These are phyloP conservation scores for Parascotia fuliginaria DNA, from an alignment of 2,888 invertebrate genomes.

Conservation along the genomic window DNA sequence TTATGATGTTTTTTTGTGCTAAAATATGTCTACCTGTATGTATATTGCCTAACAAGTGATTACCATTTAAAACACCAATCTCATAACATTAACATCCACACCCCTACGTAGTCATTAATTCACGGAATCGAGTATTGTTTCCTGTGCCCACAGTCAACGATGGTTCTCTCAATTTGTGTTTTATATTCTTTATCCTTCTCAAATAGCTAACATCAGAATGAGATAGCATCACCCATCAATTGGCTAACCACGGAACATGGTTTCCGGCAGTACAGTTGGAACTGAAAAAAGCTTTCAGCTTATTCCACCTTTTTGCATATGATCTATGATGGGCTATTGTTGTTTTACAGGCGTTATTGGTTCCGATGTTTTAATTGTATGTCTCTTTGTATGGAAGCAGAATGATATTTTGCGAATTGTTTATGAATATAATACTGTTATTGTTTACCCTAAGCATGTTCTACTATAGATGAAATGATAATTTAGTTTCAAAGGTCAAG, in stretches of 20 bases:
- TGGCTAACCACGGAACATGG: constrained; percentile 50
- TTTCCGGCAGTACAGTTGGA: constrained; percentile 73
- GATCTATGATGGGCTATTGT: constrained; percentile 35
- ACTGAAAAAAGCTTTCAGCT: constrained; percentile 73
- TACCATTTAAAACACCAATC: constrained; percentile 11
- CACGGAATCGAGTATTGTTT: constrained; percentile 83
- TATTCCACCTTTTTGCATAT: constrained; percentile 46
- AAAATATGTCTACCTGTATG: too few species aligned
- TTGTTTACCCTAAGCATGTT: too few species aligned
- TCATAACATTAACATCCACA: constrained; percentile 50
- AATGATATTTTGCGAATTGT: background rate
- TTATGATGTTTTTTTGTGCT: too few species aligned
- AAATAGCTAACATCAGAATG: constrained; percentile 34
- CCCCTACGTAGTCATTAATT: constrained; percentile 77
- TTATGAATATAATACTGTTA: background rate
- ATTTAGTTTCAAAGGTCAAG: too few species aligned
- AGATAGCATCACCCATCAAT: constrained; percentile 49
- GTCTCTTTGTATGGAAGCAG: constrained; percentile 3
- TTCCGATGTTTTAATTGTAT: background rate
- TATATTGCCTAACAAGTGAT: too few species aligned
- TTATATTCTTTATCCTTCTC: constrained; percentile 63
- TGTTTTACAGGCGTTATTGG: constrained; percentile 18
- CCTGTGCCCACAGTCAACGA: constrained; percentile 74
- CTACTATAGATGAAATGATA: too few species aligned
- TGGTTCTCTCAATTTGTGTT: constrained; percentile 75